Evolutionary conservation across 2,888 invertebrate species (phyloP).

Genomic region (Automeris io): DNA sequence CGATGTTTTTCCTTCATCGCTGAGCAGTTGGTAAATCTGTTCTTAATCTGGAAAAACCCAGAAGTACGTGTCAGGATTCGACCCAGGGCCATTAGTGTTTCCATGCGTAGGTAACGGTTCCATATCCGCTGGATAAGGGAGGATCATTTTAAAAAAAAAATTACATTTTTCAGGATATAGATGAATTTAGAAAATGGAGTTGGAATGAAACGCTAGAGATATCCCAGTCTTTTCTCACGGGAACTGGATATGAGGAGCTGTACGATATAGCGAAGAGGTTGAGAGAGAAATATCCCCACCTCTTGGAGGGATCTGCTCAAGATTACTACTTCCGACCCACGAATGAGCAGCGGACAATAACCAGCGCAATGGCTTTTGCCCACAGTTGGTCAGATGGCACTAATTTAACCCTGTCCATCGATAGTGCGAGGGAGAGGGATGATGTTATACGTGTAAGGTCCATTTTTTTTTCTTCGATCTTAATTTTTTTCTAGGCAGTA

Average conservation of each 20-base stretch:
- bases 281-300: slow-evolving; percentile 40
- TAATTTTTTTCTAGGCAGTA: too few species aligned
- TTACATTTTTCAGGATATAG: slow-evolving; percentile 71
- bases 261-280: slow-evolving; percentile 73
- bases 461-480: too few species aligned
- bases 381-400: slow-evolving; percentile 63
- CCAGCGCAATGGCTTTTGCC: slow-evolving; percentile 79
- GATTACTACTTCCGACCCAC: slow-evolving; percentile 79
- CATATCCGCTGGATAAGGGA: too few species aligned
- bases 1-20: too few species aligned
- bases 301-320: slow-evolving; percentile 60
- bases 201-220: slow-evolving; percentile 79
- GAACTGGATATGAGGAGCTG: slow-evolving; percentile 79
- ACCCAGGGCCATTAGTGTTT: too few species aligned
- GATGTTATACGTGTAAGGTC: slow-evolving; percentile 50
- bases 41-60: too few species aligned
- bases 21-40: too few species aligned
- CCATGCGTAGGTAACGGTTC: too few species aligned
- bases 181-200: slow-evolving; percentile 79
- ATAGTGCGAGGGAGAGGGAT: slow-evolving; percentile 35
- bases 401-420: slow-evolving; percentile 33
- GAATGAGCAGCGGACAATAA: slow-evolving; percentile 75
- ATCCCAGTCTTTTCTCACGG: slow-evolving; percentile 77
- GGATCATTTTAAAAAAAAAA: too few species aligned
- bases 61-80: too few species aligned